Conservation (phyloP, 1,140 invertebrate species). For the Panulirus ornatus region DNA sequence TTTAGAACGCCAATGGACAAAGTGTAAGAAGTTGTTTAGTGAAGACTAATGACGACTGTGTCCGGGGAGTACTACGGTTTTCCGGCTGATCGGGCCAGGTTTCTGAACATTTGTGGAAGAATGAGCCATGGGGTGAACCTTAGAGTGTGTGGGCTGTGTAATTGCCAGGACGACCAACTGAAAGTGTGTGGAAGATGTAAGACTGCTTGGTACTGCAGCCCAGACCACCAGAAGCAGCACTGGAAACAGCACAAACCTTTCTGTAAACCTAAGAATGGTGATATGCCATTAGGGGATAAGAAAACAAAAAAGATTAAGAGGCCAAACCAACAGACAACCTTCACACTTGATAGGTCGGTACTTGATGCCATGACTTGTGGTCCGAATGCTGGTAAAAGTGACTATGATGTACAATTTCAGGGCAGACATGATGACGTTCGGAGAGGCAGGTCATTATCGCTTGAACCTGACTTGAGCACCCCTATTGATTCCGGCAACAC, state of each 20-base stretch:
- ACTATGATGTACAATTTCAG: slow-evolving; percentile 48
- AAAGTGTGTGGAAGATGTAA: slow-evolving; percentile 49
- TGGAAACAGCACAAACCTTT: slow-evolving; percentile 56
- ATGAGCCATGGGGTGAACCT: slow-evolving; percentile 45
- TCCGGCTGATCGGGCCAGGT: neutral
- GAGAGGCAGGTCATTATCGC: neutral
- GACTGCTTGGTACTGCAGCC: slow-evolving; percentile 46
- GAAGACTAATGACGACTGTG: slow-evolving; percentile 34
- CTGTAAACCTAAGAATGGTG: slow-evolving; percentile 47
- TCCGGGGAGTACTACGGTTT: slow-evolving; percentile 18
- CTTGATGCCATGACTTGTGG: slow-evolving; percentile 18
- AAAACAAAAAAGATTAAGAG: neutral
- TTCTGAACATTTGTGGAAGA: neutral
- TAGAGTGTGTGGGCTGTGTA: slow-evolving; percentile 33
- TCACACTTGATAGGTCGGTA: slow-evolving; percentile 25
- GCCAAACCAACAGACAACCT: slow-evolving; percentile 17
- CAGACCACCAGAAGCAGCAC: slow-evolving; percentile 48
- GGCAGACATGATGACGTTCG: slow-evolving; percentile 6
- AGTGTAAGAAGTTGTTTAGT: neutral
- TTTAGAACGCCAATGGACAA: too few relatives aligned
- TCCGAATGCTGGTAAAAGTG: neutral
- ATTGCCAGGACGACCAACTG: slow-evolving; percentile 21
- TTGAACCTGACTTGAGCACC: slow-evolving; percentile 22
- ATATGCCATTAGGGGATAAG: neutral
- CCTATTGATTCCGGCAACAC: slow-evolving; percentile 33